Base-by-base conservation (phyloP, 2,888 invertebrate species). In the Neoscelio sp. region DNA sequence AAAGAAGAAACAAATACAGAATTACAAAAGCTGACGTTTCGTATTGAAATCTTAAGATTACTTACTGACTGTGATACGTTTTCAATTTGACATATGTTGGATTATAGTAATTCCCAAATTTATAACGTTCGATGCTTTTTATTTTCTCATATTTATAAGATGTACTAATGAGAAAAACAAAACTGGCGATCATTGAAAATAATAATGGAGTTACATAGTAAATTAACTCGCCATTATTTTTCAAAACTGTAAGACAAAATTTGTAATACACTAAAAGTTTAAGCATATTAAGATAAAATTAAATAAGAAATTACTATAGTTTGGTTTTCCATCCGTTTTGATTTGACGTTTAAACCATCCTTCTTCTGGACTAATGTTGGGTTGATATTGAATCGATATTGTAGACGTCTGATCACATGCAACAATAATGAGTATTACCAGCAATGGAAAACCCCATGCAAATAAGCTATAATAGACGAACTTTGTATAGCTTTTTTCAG, bases 61-160 rank as follows among this genome's bases (percentile, higher is more conserved):
- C 68, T 68, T 28, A 68, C 68, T 68, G 68, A 2, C 6, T 38
- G 12, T 68, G 26, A 28, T 68, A 68, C 13, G 68, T 56, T 56
- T 56, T 56, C n/a, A 68, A 48, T 18, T 10, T 48, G 3, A 8
- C 38, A 7, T 56, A 56, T 28, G 17, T 56, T n/a, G 68, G 68
- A 46, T 68, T 68, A n/a, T 42, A 68, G 1, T 56, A 1, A 18
- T 68, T 68, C 12, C 46, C 46, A n/a, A 46, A 56, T 10, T 46
- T 68, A 0, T 46, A 46, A 4, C 42, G 33, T 26, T 68, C 68
- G 0, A 17, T 28, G 17, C 23, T 23, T 28, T 18, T 46, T 5
- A 56, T 38, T 35, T 4, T 15, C 0, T 3, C 18, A 12, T 68
- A 68, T 33, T 7, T 46, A 3, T 38, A 18, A 26, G 56, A 12